Conservation (phyloP, 2,888 invertebrate species). For the Lycocerus yunnanus region DNA sequence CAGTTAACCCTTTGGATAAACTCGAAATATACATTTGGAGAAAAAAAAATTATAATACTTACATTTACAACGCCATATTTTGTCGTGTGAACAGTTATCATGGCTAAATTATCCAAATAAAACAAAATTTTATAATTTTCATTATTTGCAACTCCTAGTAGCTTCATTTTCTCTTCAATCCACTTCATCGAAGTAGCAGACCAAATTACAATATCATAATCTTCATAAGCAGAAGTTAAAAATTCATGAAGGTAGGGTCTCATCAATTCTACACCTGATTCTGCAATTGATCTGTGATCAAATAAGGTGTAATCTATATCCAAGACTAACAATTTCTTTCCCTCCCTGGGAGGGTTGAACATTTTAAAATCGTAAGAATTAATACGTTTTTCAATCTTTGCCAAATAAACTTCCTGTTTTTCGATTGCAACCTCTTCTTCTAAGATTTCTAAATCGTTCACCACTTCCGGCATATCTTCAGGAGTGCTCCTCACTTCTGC, state of each 20-base stretch:
- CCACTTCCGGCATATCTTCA: slow-evolving; percentile 79
- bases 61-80: slow-evolving; percentile 93
- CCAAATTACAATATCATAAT: slow-evolving; percentile 98
- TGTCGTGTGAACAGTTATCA: slow-evolving; percentile 92
- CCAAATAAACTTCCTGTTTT: slow-evolving; percentile 70
- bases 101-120: slow-evolving; percentile 88
- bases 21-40: no score
- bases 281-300: slow-evolving; percentile 92
- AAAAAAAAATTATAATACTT: slow-evolving; percentile 44
- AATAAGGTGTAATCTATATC: slow-evolving; percentile 97
- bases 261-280: slow-evolving; percentile 86
- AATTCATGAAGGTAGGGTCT: slow-evolving; percentile 95
- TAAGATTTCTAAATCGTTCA: slow-evolving; percentile 91
- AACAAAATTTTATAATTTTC: slow-evolving; percentile 89
- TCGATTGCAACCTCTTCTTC: slow-evolving; percentile 79
- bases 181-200: slow-evolving; percentile 98
- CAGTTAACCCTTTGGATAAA: no score
- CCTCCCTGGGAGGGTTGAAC: slow-evolving; percentile 79
- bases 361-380: slow-evolving; percentile 82
- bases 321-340: slow-evolving; percentile 88
- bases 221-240: slow-evolving; percentile 79
- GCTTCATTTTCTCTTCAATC: slow-evolving; percentile 96
- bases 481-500: slow-evolving; percentile 82
- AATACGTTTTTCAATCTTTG: slow-evolving; percentile 83
- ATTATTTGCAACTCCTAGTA: slow-evolving; percentile 84